Base-by-base conservation (phyloP, 2,797 vertebrate genomes). In the Artibeus jamaicensis region DNA sequence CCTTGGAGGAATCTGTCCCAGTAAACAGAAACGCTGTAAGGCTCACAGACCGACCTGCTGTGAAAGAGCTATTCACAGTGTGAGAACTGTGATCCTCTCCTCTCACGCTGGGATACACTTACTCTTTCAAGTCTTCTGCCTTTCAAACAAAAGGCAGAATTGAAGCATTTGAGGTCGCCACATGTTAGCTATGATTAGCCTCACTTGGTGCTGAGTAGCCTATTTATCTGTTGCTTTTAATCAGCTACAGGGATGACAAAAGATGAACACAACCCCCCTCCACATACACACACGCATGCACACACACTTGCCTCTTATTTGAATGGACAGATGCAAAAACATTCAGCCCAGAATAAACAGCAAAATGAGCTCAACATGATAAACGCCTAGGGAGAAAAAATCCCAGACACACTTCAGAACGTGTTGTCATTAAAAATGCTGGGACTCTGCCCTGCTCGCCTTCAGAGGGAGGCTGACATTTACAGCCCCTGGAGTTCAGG, bases 221-320 rank as follows among this genome's bases (percentile, higher is more conserved):
- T 92, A 29, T 83, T 97, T 96, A 95, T 96, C 94, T 95, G 78
- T 57, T 87, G 96, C 88, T 97, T 98, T 96, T 97, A 97, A 97
- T 95, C 89, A 94, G 90, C 34, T 92, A 86, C 90, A 71, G 39
- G 34, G 86, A 95, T 79, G 94, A 81, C 71, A 93, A 91, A 85
- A 88, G 2, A 91, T 68, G 59, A 37, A 82, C 70, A 50, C 12
- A 76, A 86, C 67, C 76, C 6, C 3, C 50, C 59, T 2, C 57
- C 67, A 37, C 2, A 0, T 77, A 34, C 79, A 87, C 48, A 55
- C 1, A 44, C 4, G 5, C 26, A 19, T 14, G 48, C 29, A 19
- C 5, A 53, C 95, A 50, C 2, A 0, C 48, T 55, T 0, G 21
- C 29, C n/a, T 19, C 84, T 95, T 96, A 86, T 93, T 68, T 83